These are phyloP conservation scores for Drosophila bocki DNA, from an alignment of 1,140 invertebrate genomes.

Conservation along the genomic window DNA sequence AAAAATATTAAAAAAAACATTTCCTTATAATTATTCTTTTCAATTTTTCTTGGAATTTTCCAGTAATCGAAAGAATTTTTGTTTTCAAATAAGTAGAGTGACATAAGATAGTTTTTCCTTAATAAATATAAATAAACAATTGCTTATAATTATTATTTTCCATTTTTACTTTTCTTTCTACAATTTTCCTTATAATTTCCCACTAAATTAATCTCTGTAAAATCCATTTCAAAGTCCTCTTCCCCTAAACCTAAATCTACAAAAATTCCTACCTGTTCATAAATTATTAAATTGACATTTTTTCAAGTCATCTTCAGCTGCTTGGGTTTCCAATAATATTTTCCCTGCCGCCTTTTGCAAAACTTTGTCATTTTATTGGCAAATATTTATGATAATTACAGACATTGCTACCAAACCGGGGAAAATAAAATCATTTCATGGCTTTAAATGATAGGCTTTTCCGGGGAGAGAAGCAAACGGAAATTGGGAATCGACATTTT, in stretches of 20 bases:
- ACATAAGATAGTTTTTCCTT: too few species aligned
- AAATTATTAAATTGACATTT: neutral
- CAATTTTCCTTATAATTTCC: neutral
- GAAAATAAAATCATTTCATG: conserved; percentile 71
- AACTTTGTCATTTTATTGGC: conserved; percentile 41
- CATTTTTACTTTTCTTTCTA: neutral
- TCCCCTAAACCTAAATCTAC: too few species aligned
- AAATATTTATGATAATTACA: conserved; percentile 81
- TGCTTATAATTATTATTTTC: too few species aligned
- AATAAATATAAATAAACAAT: too few species aligned
- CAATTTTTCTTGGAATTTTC: too few species aligned
- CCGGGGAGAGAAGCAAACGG: conserved; percentile 10
- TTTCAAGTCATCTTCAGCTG: conserved; percentile 7
- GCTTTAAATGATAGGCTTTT: conserved; percentile 33
- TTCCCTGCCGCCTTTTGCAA: conserved; percentile 32
- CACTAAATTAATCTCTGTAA: neutral
- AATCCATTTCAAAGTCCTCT: neutral
- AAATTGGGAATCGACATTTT: conserved; percentile 50
- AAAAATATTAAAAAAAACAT: too few species aligned
- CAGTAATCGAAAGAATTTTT: too few species aligned
- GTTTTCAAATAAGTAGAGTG: too few species aligned
- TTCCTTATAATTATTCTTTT: too few species aligned
- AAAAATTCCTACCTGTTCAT: too few species aligned
- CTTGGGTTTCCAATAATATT: conserved; percentile 5
- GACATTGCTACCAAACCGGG: neutral